A percentile compares a stretch with the other conserved stretches of the same genome.
Evolutionary conservation across 2,888 invertebrate species (phyloP).

Genomic region (Drosophila kuntzei): DNA sequence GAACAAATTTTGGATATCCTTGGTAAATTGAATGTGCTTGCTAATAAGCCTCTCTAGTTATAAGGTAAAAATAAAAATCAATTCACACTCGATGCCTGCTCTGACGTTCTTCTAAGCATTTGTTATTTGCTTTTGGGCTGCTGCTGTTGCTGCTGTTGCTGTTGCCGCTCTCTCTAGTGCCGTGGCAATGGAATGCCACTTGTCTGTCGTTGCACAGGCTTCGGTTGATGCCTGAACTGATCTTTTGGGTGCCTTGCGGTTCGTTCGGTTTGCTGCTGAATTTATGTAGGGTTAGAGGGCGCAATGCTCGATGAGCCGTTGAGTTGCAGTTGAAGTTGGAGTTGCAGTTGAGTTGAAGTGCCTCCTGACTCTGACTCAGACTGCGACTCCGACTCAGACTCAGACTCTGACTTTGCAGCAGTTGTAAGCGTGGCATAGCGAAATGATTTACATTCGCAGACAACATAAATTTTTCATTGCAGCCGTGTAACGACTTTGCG

Average conservation of each 20-base stretch:
- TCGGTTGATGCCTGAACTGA: slow-evolving; percentile 40
- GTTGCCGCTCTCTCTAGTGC: slow-evolving; percentile 47
- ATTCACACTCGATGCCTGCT: slow-evolving; percentile 80
- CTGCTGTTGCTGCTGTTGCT: slow-evolving; percentile 50
- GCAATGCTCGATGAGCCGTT: slow-evolving; percentile 72
- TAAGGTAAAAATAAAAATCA: slow-evolving; percentile 72
- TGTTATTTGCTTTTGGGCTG: slow-evolving; percentile 72
- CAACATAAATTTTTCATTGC: slow-evolving; percentile 60
- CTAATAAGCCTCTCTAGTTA: neutral
- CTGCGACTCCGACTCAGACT: neutral
- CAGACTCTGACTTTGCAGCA: slow-evolving; percentile 26
- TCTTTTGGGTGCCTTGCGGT: slow-evolving; percentile 40
- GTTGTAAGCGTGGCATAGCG: slow-evolving; percentile 76
- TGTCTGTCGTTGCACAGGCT: slow-evolving; percentile 64
- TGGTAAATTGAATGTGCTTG: neutral
- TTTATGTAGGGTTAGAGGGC: slow-evolving; percentile 84
- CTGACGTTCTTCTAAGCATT: slow-evolving; percentile 65
- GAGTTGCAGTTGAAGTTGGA: slow-evolving; percentile 41
- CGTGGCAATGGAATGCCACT: slow-evolving; percentile 81
- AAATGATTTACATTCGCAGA: slow-evolving; percentile 84
- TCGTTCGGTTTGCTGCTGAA: slow-evolving; percentile 57
- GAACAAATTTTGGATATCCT: too few relatives aligned
- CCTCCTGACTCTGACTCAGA: neutral
- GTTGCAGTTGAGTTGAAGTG: slow-evolving; percentile 25
- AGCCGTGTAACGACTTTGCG: slow-evolving; percentile 71